These are phyloP conservation scores for Cremastobaeus sp. DNA, from an alignment of 2,888 invertebrate species.

Conservation along the genomic window DNA sequence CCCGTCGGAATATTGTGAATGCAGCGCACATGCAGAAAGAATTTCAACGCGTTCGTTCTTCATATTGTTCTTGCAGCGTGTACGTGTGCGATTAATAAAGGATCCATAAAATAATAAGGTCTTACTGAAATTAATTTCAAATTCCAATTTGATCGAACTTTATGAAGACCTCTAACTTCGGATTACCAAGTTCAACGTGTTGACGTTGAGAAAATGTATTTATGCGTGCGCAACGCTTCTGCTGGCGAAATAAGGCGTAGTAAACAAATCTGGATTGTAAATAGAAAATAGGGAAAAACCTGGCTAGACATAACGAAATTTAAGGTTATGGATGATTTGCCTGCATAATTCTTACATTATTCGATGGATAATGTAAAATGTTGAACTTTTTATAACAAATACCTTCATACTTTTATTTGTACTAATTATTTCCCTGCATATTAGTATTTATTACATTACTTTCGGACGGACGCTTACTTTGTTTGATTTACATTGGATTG, in stretches of 20 bases:
- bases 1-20: too few relatives aligned
- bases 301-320: too few relatives aligned
- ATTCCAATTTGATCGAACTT: slow-evolving; percentile 38
- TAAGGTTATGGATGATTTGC: too few relatives aligned
- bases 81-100: slow-evolving; percentile 28
- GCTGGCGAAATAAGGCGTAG: background rate
- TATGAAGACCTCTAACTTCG: slow-evolving; percentile 15
- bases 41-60: slow-evolving; percentile 15
- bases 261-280: slow-evolving; percentile 36
- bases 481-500: background rate
- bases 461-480: too few relatives aligned
- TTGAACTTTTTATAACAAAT: too few relatives aligned
- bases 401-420: too few relatives aligned
- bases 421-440: too few relatives aligned
- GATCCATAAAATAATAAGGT: slow-evolving; percentile 30
- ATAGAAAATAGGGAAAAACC: too few relatives aligned
- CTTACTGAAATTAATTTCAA: slow-evolving; percentile 32
- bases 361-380: too few relatives aligned
- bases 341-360: too few relatives aligned
- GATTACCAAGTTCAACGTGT: slow-evolving; percentile 32
- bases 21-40: slow-evolving; percentile 3
- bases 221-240: background rate
- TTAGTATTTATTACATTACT: too few relatives aligned
- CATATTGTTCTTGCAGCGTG: slow-evolving; percentile 2
- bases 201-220: slow-evolving; percentile 11